Evolutionary conservation across 64 coral and sea anemone species (phyloP).

Genomic region (Stylophora pistillata): DNA sequence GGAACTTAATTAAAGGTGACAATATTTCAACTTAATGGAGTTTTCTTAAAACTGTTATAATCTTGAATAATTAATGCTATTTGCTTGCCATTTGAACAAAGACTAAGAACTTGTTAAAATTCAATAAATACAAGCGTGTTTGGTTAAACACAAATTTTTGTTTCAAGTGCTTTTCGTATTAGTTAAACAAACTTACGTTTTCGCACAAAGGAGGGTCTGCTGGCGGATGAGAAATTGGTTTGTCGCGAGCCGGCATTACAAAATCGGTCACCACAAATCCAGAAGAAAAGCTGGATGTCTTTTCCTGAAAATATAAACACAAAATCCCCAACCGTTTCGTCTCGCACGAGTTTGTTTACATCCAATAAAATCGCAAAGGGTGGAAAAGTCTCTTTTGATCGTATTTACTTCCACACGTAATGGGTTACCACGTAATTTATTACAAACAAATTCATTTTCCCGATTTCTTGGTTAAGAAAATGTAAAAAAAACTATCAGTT

Average conservation of each 20-base stretch:
- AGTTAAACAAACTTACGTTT: slow-evolving; percentile 63
- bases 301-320: slow-evolving; percentile 39
- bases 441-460: too few relatives aligned
- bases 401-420: too few relatives aligned
- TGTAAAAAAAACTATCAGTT: too few relatives aligned
- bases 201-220: slow-evolving; percentile 81
- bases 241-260: slow-evolving; percentile 78
- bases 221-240: slow-evolving; percentile 71
- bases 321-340: background rate
- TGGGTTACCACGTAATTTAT: too few relatives aligned
- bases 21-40: too few relatives aligned
- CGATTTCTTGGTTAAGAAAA: background rate
- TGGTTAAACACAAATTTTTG: background rate
- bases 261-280: slow-evolving; percentile 55
- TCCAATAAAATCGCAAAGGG: background rate
- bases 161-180: background rate
- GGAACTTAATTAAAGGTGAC: background rate
- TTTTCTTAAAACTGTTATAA: background rate
- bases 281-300: slow-evolving; percentile 20
- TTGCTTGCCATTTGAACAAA: background rate
- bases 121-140: background rate
- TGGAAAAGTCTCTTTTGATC: background rate
- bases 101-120: slow-evolving; percentile 3
- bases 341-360: slow-evolving; percentile 37
- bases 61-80: slow-evolving; percentile 17